Evolutionary conservation across 2,888 invertebrate species (phyloP).

Genomic region (Amphiduros pacificus): DNA sequence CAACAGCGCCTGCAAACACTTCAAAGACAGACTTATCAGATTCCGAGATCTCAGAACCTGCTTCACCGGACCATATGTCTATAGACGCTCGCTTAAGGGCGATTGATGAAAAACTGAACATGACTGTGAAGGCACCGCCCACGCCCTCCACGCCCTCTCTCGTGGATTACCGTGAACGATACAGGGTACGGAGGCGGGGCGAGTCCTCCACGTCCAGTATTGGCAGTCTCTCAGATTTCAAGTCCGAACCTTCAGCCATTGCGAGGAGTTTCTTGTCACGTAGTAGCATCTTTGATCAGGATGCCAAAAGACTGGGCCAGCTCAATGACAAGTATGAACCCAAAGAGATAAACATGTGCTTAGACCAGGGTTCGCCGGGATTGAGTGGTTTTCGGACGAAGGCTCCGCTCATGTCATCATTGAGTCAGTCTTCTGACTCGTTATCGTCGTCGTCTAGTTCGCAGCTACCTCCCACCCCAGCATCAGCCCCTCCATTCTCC

Average conservation of each 20-base stretch:
- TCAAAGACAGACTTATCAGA: slow-evolving; percentile 8
- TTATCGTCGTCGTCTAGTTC: no score
- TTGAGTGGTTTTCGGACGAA: slow-evolving; percentile 7
- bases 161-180: slow-evolving; percentile 35
- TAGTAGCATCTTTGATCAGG: slow-evolving; percentile 92
- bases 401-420: neutral
- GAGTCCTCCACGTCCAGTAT: slow-evolving; percentile 27
- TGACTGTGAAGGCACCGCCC: slow-evolving; percentile 22
- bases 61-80: slow-evolving; percentile 60
- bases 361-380: neutral
- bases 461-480: no score
- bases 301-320: slow-evolving; percentile 76
- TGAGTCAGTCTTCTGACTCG: no score
- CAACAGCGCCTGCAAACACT: slow-evolving; percentile 13
- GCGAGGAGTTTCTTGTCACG: slow-evolving; percentile 89
- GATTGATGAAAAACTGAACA: slow-evolving; percentile 84
- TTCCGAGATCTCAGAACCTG: slow-evolving; percentile 15
- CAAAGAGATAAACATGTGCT: slow-evolving; percentile 34
- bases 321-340: slow-evolving; percentile 79
- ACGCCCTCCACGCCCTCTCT: slow-evolving; percentile 9
- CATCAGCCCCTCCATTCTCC: no score
- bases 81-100: slow-evolving; percentile 90
- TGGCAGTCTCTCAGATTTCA: slow-evolving; percentile 22
- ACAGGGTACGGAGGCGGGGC: slow-evolving; percentile 42
- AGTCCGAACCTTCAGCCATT: slow-evolving; percentile 89